Base-by-base conservation (phyloP, 2,797 vertebrate species). In the Phoeniculus purpureus region DNA sequence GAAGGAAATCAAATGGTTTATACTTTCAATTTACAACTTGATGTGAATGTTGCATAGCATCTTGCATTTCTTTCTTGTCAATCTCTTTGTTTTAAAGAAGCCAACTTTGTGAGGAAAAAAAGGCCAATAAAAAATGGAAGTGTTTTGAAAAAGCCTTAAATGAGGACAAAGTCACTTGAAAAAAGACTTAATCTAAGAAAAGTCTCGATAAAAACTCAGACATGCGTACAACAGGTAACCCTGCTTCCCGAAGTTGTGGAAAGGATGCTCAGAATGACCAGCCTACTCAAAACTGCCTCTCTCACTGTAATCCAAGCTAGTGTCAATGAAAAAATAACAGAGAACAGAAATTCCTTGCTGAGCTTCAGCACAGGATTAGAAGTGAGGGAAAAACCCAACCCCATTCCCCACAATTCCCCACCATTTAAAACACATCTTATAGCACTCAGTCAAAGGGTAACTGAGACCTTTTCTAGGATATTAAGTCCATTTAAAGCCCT, bases 1-100 rank as follows among this genome's bases (percentile, higher is more conserved):
- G 94, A 96, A 96, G 96, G 93, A 93, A 96, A 96, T 85, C 91
- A 96, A 96, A 94, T 50, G 95, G 87, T 97, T 95, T 98, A 97
- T 97, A 98, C 97, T 98, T 98, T 97, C 97, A 93, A 61, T 96
- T 96, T 94, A 78, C 95, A 98, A 98, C 96, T 97, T 96, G 97
- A 97, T 95, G 94, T 84, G 94, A 98, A 96, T 96, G 98, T 99
- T 99, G 99, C 99, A 99, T 99, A 99, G 99, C 98, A 98, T 98
- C 91, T 92, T 96, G 94, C 95, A 97, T 94, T 97, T 97, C 96
- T 97, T 94, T 74, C 17, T 71, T 62, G 32, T 73, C 55, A 58
- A 7, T 70, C 65, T 67, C 12, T 70, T 87, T n/a, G 12, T 84
- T 76, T 85, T n/a, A 94, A 97, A 95, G 87, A 62, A 96, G 96